Base-by-base conservation (phyloP, 1,140 invertebrate species). In the Dendrolimus kikuchii region DNA sequence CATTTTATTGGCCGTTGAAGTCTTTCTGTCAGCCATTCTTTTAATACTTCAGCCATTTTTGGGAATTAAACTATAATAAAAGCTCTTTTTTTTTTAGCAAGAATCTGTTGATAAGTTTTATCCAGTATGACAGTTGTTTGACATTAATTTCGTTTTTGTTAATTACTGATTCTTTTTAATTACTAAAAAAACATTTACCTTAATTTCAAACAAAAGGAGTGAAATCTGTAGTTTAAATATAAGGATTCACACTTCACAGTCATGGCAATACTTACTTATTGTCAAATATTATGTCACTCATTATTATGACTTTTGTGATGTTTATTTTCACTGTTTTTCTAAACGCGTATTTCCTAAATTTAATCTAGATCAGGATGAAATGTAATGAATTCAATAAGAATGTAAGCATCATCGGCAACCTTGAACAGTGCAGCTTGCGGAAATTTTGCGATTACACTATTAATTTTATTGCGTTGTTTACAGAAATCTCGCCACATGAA, bases 291-390 rank as follows among this genome's bases (percentile, higher is more conserved):
- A 23, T 69, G 71, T 76, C 71, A 78, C 62, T 63, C 59, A 59
- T 60, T 86, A 83, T 86, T 86, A 86, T 86, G 82, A 86, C 82
- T 82, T 83, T 82, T 81, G 79, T 81, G 72, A 77, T 85, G 82
- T 86, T 86, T 86, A 84, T 86, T 86, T 82, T 86, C 75, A 70
- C 73, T 68, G 68, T 76, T 81, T 72, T 78, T 53, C 54, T 23
- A 23, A 23, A 57, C 58, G 68, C 64, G 68, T 66, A 74, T 73
- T 76, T 73, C 61, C 42, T 69, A 67, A 69, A 70, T 66, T 70
- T 64, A 48, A 53, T 55, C 43, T 58, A 56, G 52, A 66, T 69
- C 74, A 79, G 62, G 55, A 84, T 84, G 78, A 84, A 77, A 77
- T 81, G 77, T 57, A 78, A 79, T 71, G 75, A 79, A 67, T 74